phyloP scores from a whole-genome alignment of 2,113 vertebrate genomes.

The Cryptomyrus ogoouensis region DNA sequence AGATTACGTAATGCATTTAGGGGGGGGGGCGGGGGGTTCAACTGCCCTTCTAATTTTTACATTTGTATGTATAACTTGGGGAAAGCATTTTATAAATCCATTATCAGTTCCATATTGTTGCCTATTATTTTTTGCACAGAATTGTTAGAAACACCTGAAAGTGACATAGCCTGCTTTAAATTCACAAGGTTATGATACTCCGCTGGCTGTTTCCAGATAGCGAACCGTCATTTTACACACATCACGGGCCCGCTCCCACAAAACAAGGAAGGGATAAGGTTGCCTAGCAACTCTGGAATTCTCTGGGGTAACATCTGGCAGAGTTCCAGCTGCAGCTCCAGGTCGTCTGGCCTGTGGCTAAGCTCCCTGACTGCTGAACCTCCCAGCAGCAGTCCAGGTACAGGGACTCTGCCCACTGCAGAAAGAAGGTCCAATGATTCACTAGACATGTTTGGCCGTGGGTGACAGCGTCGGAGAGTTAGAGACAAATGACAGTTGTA shows the following conservation, averaged over 20 bases:
- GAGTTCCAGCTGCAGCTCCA: constrained; percentile 64
- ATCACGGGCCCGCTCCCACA: constrained; percentile 32
- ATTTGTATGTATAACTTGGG: not conserved
- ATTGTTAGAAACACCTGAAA: constrained; percentile 44
- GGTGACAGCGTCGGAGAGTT: constrained; percentile 35
- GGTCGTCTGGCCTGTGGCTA: constrained; percentile 45
- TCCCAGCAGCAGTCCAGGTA: constrained; percentile 55
- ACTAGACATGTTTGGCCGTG: constrained; percentile 48
- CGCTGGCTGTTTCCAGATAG: constrained; percentile 56
- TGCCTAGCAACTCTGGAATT: constrained; percentile 24
- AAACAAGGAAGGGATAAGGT: constrained; percentile 23
- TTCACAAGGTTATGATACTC: constrained; percentile 26
- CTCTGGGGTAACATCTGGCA: constrained; percentile 67
- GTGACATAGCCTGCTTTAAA: constrained; percentile 40
- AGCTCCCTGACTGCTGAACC: constrained; percentile 33
- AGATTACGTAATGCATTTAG: not conserved
- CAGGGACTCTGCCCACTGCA: constrained; percentile 32
- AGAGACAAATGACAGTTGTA: constrained; percentile 35
- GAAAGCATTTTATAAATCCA: constrained; percentile 30
- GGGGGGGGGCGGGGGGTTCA: not conserved
- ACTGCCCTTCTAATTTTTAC: not conserved
- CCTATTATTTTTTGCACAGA: constrained; percentile 56
- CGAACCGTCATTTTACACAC: constrained; percentile 49
- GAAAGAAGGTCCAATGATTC: constrained; percentile 37
- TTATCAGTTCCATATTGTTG: constrained; percentile 23